Conservation (phyloP, 2,113 vertebrate species). For the Platysteira castanea region DNA sequence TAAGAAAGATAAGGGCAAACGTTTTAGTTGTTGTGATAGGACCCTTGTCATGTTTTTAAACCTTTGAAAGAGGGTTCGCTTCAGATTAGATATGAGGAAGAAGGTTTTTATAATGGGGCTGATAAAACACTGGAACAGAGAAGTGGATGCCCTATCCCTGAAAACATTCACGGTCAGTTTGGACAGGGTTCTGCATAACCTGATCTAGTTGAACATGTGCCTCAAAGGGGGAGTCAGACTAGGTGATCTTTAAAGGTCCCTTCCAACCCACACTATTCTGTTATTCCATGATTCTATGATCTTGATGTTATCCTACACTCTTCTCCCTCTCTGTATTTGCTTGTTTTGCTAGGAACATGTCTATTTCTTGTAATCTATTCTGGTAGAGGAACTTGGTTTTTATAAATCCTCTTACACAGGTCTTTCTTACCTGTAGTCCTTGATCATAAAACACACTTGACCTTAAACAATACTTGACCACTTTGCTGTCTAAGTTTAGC, state of each 20-base stretch:
- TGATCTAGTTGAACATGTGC: neutral
- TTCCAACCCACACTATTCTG: neutral
- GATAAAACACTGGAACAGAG: neutral
- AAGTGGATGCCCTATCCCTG: neutral
- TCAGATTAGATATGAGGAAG: neutral
- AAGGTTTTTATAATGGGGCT: neutral
- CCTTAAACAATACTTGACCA: neutral
- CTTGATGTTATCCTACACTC: neutral
- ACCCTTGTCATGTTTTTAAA: neutral
- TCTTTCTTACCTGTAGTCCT: neutral
- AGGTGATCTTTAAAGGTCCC: neutral
- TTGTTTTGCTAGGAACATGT: neutral
- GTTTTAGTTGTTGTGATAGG: neutral
- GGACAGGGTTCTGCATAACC: neutral
- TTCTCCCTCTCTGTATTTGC: neutral
- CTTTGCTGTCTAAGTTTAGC: neutral
- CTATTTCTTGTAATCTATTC: neutral
- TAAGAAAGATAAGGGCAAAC: neutral
- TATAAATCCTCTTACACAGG: neutral
- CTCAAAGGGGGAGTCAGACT: neutral
- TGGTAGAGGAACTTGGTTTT: neutral
- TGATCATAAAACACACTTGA: neutral
- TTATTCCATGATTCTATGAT: neutral
- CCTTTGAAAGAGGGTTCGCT: neutral
- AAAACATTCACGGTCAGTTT: neutral